Percentiles rank a stretch among this genome's conserved stretches.
Conservation (phyloP, 1,140 invertebrate genomes). For the Anastrepha obliqua region DNA sequence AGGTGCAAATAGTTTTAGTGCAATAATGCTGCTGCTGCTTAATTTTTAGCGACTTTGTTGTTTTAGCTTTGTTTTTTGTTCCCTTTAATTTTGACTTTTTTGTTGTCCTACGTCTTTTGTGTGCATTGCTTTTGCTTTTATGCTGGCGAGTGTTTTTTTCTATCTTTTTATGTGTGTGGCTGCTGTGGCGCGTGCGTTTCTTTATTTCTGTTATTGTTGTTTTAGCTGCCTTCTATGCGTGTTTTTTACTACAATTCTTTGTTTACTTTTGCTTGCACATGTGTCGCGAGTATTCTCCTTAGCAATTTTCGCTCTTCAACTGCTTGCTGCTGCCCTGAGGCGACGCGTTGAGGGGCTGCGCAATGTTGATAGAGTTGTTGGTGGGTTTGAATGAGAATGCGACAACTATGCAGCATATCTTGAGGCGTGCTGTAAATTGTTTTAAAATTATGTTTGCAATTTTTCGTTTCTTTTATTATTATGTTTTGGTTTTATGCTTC, state of each 20-base stretch:
- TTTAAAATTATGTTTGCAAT: not conserved
- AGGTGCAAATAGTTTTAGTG: too few species aligned
- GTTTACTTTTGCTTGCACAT: too few species aligned
- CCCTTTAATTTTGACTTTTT: not conserved
- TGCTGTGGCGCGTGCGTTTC: too few species aligned
- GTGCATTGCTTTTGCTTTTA: not conserved
- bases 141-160: not conserved
- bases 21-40: not conserved
- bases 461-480: not conserved
- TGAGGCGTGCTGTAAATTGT: slow-evolving; percentile 2
- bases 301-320: not conserved
- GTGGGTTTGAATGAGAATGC: not conserved
- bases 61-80: not conserved
- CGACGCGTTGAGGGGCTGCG: not conserved
- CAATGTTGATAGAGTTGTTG: not conserved
- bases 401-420: not conserved
- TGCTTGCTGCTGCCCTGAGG: not conserved
- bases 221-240: too few species aligned
- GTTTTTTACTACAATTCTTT: too few species aligned
- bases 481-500: not conserved
- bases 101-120: too few species aligned
- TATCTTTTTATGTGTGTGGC: too few species aligned
- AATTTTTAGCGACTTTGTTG: not conserved
- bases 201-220: too few species aligned
- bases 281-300: not conserved